Percentiles rank a stretch among this genome's conserved stretches.
phyloP scores from a whole-genome alignment of 2,113 vertebrate genomes.

The Triplophysa tibetana region DNA sequence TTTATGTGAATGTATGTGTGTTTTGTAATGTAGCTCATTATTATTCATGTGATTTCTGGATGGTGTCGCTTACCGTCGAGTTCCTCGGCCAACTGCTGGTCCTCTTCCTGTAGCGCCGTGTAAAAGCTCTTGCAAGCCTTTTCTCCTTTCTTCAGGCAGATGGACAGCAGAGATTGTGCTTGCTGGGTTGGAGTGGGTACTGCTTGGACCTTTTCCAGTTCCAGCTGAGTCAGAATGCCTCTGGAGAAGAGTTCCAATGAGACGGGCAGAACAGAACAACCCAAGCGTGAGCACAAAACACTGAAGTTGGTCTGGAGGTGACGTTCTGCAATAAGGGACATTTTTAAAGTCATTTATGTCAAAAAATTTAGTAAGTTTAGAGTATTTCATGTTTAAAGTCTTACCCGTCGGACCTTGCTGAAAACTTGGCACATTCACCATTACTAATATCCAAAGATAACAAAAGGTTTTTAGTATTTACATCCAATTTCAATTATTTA shows the following conservation, averaged over 20 bases:
- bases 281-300: constrained; percentile 57
- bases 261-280: constrained; percentile 54
- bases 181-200: constrained; percentile 51
- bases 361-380: not conserved
- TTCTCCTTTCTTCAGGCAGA: constrained; percentile 63
- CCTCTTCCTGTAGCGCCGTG: constrained; percentile 55
- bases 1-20: too few species aligned
- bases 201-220: constrained; percentile 60
- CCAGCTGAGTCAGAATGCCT: constrained; percentile 58
- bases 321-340: constrained; percentile 43
- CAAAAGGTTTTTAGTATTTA: not conserved
- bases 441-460: not conserved
- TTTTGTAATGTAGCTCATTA: too few species aligned
- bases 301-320: constrained; percentile 52
- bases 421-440: constrained; percentile 20
- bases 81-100: constrained; percentile 55
- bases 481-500: not conserved
- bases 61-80: constrained; percentile 43
- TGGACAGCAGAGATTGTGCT: constrained; percentile 53
- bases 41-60: not conserved
- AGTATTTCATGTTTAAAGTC: not conserved
- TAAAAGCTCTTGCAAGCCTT: constrained; percentile 59
- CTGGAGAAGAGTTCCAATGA: constrained; percentile 59
- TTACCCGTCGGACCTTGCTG: constrained; percentile 60
- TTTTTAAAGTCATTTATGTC: not conserved